Base-by-base conservation (phyloP, 2,888 invertebrate genomes). In the Agrotis segetum region DNA sequence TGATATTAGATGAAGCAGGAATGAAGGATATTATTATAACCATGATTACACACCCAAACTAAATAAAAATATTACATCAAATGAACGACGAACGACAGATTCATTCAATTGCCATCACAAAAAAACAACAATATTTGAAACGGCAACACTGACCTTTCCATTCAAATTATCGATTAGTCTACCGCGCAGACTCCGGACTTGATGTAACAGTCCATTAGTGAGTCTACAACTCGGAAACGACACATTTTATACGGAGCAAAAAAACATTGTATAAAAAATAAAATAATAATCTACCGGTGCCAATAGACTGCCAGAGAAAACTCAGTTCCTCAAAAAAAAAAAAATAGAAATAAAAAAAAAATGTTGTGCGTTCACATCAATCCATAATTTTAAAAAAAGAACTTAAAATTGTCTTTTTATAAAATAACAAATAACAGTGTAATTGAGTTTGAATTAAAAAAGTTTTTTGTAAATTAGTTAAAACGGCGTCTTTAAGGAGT, bases 401-500 rank as follows among this genome's bases (percentile, higher is more conserved):
- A 53, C 56, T n/a, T 61, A 11, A 2, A 55, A 55, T 69, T 55
- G 34, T 29, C 68, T 59, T 62, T 66, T 50, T 47, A 19, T 59
- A 77, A 77, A 58, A 21, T n/a, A n/a, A n/a, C n/a, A 53, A 73
- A 21, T 56, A 50, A n/a, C 6, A 24, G 60, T 66, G 52, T 50
- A 79, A 83, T 85, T 85, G 67, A 70, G 81, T 82, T 77, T 59
- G 58, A 86, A 76, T 76, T 75, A 55, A 53, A 40, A 79, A 86
- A 84, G 40, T 40, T 40, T 74, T 70, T 76, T 73, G 24, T 60
- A 90, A 93, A 90, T 80, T 87, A 70, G 83, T 91, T 88, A 94
- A 82, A 91, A 95, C 95, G 95, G 94, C 94, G 88, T 90, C 92
- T 61, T 58, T 70, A 85, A 87, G 68, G 86, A 86, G 82, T 78